Evolutionary conservation across 2,888 invertebrate species (phyloP).

Genomic region (Stenolophus ochropezus): DNA sequence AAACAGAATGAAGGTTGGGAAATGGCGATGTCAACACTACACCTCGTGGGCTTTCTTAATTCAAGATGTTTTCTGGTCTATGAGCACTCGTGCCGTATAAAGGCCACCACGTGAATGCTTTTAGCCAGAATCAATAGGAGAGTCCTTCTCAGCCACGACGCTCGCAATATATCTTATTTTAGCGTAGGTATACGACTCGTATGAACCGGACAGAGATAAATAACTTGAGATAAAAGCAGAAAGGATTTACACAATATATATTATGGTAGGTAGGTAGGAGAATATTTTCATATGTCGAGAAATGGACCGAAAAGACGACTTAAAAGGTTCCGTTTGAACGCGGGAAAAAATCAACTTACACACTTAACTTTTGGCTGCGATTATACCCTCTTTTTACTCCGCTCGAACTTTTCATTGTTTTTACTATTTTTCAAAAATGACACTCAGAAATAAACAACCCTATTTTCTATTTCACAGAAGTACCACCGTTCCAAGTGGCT

Average conservation of each 20-base stretch:
- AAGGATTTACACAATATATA: conserved; percentile 56
- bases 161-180: conserved; percentile 58
- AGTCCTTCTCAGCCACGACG: conserved; percentile 61
- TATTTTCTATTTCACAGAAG: too few species aligned
- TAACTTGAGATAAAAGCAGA: conserved; percentile 57
- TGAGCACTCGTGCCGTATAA: conserved; percentile 48
- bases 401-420: not conserved
- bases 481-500: too few species aligned
- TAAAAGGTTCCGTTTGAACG: conserved; percentile 48
- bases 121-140: conserved; percentile 72
- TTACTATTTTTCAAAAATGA: not conserved
- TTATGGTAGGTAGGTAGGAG: conserved; percentile 52
- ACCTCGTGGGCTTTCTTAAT: conserved; percentile 47
- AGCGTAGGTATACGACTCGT: conserved; percentile 46
- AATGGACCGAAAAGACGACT: conserved; percentile 51
- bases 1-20: not conserved
- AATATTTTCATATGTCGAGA: conserved; percentile 57
- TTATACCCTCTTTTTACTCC: not conserved
- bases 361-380: conserved; percentile 13
- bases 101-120: conserved; percentile 66
- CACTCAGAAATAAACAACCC: not conserved
- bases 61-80: conserved; percentile 57
- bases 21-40: conserved; percentile 48
- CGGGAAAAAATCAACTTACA: conserved; percentile 34
- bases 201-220: conserved; percentile 56